phyloP scores from a whole-genome alignment of 2,113 vertebrate species.

The Hippocampus comes region DNA sequence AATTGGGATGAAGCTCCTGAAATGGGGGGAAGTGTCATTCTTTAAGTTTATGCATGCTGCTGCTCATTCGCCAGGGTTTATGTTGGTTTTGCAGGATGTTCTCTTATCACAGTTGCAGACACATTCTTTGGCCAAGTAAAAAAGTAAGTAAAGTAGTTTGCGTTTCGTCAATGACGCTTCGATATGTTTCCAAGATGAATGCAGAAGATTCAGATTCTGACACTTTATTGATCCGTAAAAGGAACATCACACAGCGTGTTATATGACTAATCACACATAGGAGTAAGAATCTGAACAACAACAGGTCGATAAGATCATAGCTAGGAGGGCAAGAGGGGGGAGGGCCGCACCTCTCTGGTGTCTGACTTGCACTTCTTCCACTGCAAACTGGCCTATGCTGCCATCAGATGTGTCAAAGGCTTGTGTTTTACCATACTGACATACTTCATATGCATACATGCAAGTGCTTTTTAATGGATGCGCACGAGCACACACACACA shows the following conservation, averaged over 20 bases:
- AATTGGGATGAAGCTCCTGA: slow-evolving; percentile 60
- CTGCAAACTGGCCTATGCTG: slow-evolving; percentile 52
- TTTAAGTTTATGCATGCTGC: slow-evolving; percentile 65
- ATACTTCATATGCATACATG: slow-evolving; percentile 30
- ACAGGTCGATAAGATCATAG: too few species aligned
- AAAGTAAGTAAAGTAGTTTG: too few species aligned
- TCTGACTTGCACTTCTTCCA: slow-evolving; percentile 46
- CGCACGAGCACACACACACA: neutral
- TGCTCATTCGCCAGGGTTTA: slow-evolving; percentile 63
- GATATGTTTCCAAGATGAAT: too few species aligned
- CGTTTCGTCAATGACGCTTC: too few species aligned
- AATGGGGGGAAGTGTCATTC: slow-evolving; percentile 63
- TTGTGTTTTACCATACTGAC: slow-evolving; percentile 33
- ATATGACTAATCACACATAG: slow-evolving; percentile 60
- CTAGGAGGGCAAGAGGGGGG: slow-evolving; percentile 39
- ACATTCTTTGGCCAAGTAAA: slow-evolving; percentile 14
- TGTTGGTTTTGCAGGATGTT: slow-evolving; percentile 63
- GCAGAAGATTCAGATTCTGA: too few species aligned
- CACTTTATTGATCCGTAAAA: too few species aligned
- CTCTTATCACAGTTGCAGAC: slow-evolving; percentile 64
- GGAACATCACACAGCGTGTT: too few species aligned
- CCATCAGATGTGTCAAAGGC: slow-evolving; percentile 69
- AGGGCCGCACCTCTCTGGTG: slow-evolving; percentile 60
- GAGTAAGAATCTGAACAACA: slow-evolving; percentile 13
- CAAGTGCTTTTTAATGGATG: slow-evolving; percentile 38